These are phyloP conservation scores for Bradysia coprophila DNA, from an alignment of 1,140 invertebrate genomes.

Conservation along the genomic window DNA sequence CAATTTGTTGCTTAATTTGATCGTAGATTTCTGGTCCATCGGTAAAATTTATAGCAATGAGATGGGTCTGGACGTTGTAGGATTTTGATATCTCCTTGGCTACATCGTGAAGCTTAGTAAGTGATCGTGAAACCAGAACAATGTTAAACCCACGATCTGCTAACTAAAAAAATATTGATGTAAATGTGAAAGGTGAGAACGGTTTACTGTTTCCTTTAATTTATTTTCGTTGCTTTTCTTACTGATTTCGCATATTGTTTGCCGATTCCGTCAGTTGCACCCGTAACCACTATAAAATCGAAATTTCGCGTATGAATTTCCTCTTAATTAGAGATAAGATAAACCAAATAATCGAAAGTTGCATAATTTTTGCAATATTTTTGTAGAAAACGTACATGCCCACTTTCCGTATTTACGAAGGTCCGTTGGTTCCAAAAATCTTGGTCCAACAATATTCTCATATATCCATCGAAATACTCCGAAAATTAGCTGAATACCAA, in stretches of 20 bases:
- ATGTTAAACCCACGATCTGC: conserved; percentile 69
- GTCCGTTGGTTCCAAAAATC: too few relatives aligned
- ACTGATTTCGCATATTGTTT: conserved; percentile 75
- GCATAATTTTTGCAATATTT: too few relatives aligned
- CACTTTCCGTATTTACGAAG: too few relatives aligned
- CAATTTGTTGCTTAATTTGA: conserved; percentile 51
- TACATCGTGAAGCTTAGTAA: conserved; percentile 61
- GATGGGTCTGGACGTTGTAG: conserved; percentile 60
- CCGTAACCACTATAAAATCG: conserved; percentile 70
- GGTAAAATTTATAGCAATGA: conserved; percentile 73
- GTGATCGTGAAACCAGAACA: conserved; percentile 71
- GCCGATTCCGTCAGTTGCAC: conserved; percentile 83
- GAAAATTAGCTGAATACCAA: too few relatives aligned
- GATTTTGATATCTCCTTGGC: conserved; percentile 52
- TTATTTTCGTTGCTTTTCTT: too few relatives aligned
- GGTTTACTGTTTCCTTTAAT: too few relatives aligned
- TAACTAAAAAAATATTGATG: conserved; percentile 24
- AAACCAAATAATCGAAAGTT: too few relatives aligned
- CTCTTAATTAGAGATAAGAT: too few relatives aligned
- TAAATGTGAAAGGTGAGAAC: not conserved
- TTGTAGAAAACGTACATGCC: too few relatives aligned
- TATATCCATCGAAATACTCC: too few relatives aligned
- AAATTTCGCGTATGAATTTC: too few relatives aligned
- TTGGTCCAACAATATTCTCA: too few relatives aligned
- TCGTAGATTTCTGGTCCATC: conserved; percentile 50